Percentiles rank a stretch among this genome's conserved stretches.
Conservation (phyloP, 1,140 invertebrate genomes). For the Eumaeus atala region DNA sequence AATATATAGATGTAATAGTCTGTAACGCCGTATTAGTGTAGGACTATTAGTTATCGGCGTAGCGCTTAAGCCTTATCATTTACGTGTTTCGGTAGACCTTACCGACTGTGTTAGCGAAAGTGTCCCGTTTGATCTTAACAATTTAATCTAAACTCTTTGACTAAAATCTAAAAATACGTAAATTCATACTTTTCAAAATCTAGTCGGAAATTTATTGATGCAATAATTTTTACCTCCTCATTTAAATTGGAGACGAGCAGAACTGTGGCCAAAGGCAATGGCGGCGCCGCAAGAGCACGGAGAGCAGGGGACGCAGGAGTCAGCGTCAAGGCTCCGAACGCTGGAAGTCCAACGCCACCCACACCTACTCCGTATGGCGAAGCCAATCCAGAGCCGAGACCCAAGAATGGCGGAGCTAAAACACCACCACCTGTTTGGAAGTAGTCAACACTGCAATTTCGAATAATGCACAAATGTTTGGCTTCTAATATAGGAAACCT, state of each 20-base stretch:
- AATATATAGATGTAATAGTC: constrained; percentile 65
- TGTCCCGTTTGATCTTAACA: no score
- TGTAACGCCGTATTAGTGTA: constrained; percentile 66
- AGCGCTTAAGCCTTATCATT: constrained; percentile 40
- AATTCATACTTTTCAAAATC: not conserved
- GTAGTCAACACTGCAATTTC: not conserved
- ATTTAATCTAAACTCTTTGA: no score
- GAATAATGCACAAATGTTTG: no score
- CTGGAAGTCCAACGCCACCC: constrained; percentile 82
- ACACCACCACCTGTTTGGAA: constrained; percentile 63
- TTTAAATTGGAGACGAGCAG: constrained; percentile 92
- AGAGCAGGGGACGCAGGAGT: constrained; percentile 80
- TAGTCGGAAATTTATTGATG: constrained; percentile 2
- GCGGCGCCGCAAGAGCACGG: constrained; percentile 77
- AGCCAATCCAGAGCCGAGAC: constrained; percentile 80
- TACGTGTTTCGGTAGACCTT: constrained; percentile 38
- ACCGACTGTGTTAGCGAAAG: constrained; percentile 21
- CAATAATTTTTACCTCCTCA: constrained; percentile 84
- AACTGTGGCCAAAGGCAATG: constrained; percentile 83
- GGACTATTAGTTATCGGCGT: constrained; percentile 49
- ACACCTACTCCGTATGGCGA: constrained; percentile 85
- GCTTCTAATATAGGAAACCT: no score
- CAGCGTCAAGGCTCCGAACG: constrained; percentile 82
- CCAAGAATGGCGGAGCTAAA: constrained; percentile 72
- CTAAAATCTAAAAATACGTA: not conserved